These are phyloP conservation scores for Poecilia wingei DNA, from an alignment of 2,797 vertebrate species.

Conservation along the genomic window DNA sequence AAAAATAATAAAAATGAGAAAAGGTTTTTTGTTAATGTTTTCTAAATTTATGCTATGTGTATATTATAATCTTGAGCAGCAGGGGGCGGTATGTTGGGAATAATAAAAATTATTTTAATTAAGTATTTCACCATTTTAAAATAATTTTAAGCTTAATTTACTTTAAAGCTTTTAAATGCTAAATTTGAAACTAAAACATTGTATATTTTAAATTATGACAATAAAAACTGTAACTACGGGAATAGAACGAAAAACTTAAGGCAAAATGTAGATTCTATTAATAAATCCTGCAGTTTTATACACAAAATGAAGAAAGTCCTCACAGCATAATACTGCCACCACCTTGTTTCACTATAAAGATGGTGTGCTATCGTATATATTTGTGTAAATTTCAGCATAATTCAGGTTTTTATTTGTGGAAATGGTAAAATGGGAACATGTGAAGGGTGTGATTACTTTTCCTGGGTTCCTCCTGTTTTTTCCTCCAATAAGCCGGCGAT, in stretches of 20 bases:
- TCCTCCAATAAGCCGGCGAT: slow-evolving; percentile 65
- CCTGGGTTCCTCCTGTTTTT: slow-evolving; percentile 23
- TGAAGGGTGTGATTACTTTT: not conserved
- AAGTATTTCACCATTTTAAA: not conserved
- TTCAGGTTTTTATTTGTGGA: not conserved
- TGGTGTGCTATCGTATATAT: not conserved
- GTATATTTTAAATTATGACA: not conserved
- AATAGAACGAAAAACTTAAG: not conserved
- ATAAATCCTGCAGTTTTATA: not conserved
- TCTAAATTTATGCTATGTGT: not conserved
- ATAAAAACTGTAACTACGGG: not conserved
- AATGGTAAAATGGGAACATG: not conserved
- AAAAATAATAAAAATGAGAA: not conserved
- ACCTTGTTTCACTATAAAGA: not conserved
- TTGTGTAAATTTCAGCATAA: too few relatives aligned
- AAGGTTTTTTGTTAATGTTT: not conserved
- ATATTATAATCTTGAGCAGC: not conserved
- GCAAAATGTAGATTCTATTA: not conserved
- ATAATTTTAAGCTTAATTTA: not conserved
- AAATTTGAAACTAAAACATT: not conserved
- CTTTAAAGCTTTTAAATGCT: not conserved
- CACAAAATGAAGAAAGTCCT: not conserved
- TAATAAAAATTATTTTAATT: not conserved
- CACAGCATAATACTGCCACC: not conserved
- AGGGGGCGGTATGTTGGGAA: not conserved